Evolutionary conservation across 2,888 invertebrate species (phyloP), one percentile per base, ranked within the genome.

Genomic region (Prosapia bicincta): DNA sequence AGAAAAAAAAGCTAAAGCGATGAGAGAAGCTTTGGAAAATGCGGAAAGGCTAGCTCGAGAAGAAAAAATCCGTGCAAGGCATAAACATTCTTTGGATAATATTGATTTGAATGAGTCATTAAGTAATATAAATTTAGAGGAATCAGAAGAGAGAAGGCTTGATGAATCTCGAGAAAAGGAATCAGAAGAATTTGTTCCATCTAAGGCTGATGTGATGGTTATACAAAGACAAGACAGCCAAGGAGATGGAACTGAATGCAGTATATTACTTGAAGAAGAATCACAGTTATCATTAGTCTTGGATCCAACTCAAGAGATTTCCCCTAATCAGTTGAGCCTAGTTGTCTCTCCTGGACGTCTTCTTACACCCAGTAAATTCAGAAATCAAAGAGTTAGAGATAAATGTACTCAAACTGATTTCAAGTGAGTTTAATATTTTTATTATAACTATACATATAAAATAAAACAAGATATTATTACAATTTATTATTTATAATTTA

Each of bases 21-120:
- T 96, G 84, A 88, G 92, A 81, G 90, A 91, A 83, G 94, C 95
- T 0, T 87, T 96, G 81, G 89, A 89, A 80, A 90, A 91, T 54
- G 95, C 95, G 0, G 92, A 93, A 80, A 87, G 86, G 74, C 83
- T 85, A 76, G 93, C 94, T 0, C 90, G 89, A 80, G 86, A 89
- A 80, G 92, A 92, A 75, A 91, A 90, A 82, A 25, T 82, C 79
- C 74, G 83, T 81, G 54, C 81, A 79, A 70, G 82, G 81, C 77
- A 79, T 69, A 81, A 80, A 71, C 78, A 80, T 70, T 54, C 77
- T 25, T 66, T 66, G 26, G 76, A 76, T 28, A 54, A 66, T 30
- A 66, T 26, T 24, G 72, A 72, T 24, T 66, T 72, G 24, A 66
- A 72, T 30, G 72, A 72, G 15, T 72, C 72, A n/a, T 13, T 72